Base-by-base conservation (phyloP, 2,797 vertebrate species). In the Salmo trutta region DNA sequence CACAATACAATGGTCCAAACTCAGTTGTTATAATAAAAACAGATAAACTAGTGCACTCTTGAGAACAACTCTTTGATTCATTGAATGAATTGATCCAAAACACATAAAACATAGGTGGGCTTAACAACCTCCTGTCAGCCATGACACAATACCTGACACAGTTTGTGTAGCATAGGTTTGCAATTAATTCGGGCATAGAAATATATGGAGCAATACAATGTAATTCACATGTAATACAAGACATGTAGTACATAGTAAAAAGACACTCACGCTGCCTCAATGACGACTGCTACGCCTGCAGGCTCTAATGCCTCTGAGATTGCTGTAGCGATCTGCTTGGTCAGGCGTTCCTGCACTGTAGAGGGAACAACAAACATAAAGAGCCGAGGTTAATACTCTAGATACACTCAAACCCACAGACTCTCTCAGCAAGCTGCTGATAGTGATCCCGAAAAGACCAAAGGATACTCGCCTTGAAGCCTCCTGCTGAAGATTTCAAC, bases 401-500 rank as follows among this genome's bases (percentile, higher is more conserved):
- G 7, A 41, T 12, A 7, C 12, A 33, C 5, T 67, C 56, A 14
- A 64, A 64, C 59, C 59, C 21, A 21, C 59, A 64, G 59, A 27
- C 59, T 64, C 16, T 19, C 5, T 29, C 65, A 33, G n/a, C 8
- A 10, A 65, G n/a, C 19, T 8, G 62, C 21, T 21, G 31, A 68
- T 29, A 16, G 15, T 68, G 29, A 68, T 31, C 1, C 10, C 41
- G 10, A 29, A 15, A 33, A 2, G 27, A 12, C 47, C 10, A 62
- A 29, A 56, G 10, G 7, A 59, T 17, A 59, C 73, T 81, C 86
- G 95, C 94, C 94, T 95, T 96, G 94, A 80, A 96, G 90, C 74
- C 95, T 93, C 74, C 94, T 90, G 84, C 94, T 95, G 87, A 88
- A 95, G 82, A 95, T 92, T 87, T 95, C 94, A 79, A 94, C 94